Evolutionary conservation across 2,888 invertebrate genomes (phyloP), one percentile per base, ranked within the genome.

Genomic region (Sinotaia quadrata): DNA sequence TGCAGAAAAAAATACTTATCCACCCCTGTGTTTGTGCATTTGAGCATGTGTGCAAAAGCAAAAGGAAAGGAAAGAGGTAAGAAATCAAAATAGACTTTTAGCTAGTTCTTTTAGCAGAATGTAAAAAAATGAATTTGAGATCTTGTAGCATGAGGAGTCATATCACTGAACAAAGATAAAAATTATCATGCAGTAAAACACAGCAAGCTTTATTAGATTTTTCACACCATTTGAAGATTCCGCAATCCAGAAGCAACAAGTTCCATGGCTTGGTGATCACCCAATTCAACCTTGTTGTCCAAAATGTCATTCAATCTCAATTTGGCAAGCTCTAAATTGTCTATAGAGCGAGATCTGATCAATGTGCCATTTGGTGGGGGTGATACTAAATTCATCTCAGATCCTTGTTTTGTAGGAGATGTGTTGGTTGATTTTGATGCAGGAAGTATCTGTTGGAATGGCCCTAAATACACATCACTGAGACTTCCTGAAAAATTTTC

Each of bases 311-410:
- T 73, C 47, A 84, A 71, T 57, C 73, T 75, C 37, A 81, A 67
- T 59, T 76, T 76, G 18, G 80, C 78, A 62, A 84, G 76, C 70
- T 84, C 82, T 56, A 85, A 76, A 63, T 85, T 85, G 60, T 85
- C 83, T 33, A 85, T 69, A 44, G 85, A 85, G 65, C 79, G 81
- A 60, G 85, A 85, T 65, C 85, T 27, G 21, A 61, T 51, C 34
- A 61, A 49, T 3, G n/a, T 34, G 27, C 34, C n/a, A 15, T n/a
- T 15, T 12, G 34, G 18, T 7, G 33, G 21, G 33, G 34, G 2
- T 4, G 58, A 15, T 15, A 24, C 58, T 5, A 83, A 69, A n/a
- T 76, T 54, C 27, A 71, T 73, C 8, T 74, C 69, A 67, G 58
- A 70, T 8, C 66, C 59, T 0, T 76, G 71, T 72, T 81, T 81